These are phyloP conservation scores for Sciurus vulgaris DNA, from an alignment of 2,797 vertebrate species.

Conservation along the genomic window DNA sequence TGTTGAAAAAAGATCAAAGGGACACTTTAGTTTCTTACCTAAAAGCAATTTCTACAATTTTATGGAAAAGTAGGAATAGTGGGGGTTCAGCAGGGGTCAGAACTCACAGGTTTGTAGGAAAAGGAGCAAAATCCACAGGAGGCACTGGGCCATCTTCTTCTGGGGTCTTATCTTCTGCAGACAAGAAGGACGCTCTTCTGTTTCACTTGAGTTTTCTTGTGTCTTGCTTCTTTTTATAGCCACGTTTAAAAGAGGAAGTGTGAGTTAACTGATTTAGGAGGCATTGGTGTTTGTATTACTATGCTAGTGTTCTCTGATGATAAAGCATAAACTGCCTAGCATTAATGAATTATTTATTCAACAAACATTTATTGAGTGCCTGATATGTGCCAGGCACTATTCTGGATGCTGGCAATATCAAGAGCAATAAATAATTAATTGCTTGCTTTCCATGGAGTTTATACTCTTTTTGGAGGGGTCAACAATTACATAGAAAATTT, in stretches of 20 bases:
- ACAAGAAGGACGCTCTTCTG: accelerated
- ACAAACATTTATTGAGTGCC: not conserved
- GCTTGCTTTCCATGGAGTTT: not conserved
- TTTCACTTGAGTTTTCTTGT: not conserved
- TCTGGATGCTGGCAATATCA: not conserved
- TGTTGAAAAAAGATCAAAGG: conserved; percentile 34
- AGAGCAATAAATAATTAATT: not conserved
- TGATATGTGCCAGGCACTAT: not conserved
- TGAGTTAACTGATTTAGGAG: not conserved
- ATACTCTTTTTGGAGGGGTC: not conserved
- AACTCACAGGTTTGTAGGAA: conserved; percentile 78
- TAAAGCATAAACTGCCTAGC: not conserved
- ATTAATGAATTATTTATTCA: not conserved
- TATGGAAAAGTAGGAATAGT: not conserved
- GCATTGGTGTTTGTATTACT: not conserved
- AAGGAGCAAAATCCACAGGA: conserved; percentile 59
- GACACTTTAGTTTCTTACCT: not conserved
- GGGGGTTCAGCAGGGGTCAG: not conserved
- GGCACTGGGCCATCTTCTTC: conserved; percentile 48
- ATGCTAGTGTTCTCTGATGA: not conserved
- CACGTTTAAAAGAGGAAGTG: conserved; percentile 63
- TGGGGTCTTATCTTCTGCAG: not conserved
- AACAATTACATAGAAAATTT: not conserved
- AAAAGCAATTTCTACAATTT: not conserved
- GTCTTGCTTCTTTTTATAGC: conserved; percentile 41